Base-by-base conservation (phyloP, 2,113 vertebrate genomes). In the Nibea albiflora region DNA sequence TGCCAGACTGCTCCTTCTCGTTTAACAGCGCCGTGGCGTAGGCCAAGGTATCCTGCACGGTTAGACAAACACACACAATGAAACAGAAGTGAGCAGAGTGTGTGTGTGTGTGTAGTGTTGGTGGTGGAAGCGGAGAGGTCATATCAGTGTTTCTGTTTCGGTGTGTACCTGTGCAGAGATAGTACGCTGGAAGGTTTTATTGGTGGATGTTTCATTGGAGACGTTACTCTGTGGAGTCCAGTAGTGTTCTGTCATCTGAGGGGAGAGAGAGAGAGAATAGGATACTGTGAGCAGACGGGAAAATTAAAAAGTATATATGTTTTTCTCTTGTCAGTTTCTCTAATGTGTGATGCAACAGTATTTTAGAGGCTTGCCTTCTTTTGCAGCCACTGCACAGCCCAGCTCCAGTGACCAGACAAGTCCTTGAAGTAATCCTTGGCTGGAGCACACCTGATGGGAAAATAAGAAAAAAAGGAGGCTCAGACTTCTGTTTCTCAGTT, bases 381-480 rank as follows among this genome's bases (percentile, higher is more conserved):
- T 85, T 99, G 98, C 4, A 99, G 93, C 98, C 98, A 99, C 92
- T 99, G 98, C 12, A 99, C 98, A 2, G 98, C 98, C 98, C 98
- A 99, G 62, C 98, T 99, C 98, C 98, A 99, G 86, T 99, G 97
- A 78, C 98, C 97, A 14, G 98, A 98, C 80, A 98, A 95, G 76
- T 99, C 98, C 88, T 99, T 99, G 93, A 99, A 99, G 90, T 99
- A 99, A 73, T 99, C 98, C 91, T 99, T 99, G 54, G 98, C 98
- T 77, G 97, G 96, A 88, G 96, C 86, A 88, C 98, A 99, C 94
- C 98, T 99, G 89, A 67, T 28, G n/a, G 88, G 85, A 0, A 70
- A 74, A 35, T 35, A 35, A 35, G 6, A 35, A 49, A 3, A 49
- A 4, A 26, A 22, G 4, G 5, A 65, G 22, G 17, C 11, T 84